Base-by-base conservation (phyloP, 1,140 invertebrate genomes). In the Drosophila sturtevanti region DNA sequence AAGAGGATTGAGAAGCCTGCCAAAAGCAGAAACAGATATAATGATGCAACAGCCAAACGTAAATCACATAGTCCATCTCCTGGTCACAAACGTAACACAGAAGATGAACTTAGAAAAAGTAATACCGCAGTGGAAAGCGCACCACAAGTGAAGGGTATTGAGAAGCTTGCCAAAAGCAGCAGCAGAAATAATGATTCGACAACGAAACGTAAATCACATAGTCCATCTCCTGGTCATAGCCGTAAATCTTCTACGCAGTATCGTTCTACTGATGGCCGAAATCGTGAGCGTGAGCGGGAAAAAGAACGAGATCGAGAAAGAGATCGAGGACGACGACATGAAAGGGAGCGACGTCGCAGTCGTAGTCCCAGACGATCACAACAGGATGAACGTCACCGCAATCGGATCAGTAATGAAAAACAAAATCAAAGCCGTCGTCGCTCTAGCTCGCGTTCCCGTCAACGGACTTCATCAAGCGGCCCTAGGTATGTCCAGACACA, bases 401-500 rank as follows among this genome's bases (percentile, higher is more conserved):
- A 60, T 22, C 56, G 58, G 0, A 24, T 56, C 0, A 51, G 14
- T 18, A 68, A 48, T 11, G 21, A 61, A 4, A 31, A 54, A 6
- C 11, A 21, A 7, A 7, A 37, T 4, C 11, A 52, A 12, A 10
- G 1, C 18, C 56, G 31, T 27, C 70, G 59, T 0, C 61, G 61
- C 5, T 84, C 76, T 31, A 48, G 51, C 12, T 79, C 80, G 1
- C 48, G 21, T 2, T 65, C 66, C 2, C 62, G 31, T 7, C 22
- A 56, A 4, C 54, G 51, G n/a, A 18, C 38, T 1, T n/a, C 54
- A 72, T 11, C 59, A 4, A 18, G 12, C n/a, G 27, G 51, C 21
- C 54, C 62, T 14, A 66, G 73, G 81, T 85, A 56, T 71, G 72
- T 55, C 6, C 2, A 31, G 10, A 16, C n/a, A n/a, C n/a, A 12